Percentiles rank a stretch among this genome's conserved stretches.
Conservation (phyloP, 1,140 invertebrate species). For the Tetramorium parvispinum region DNA sequence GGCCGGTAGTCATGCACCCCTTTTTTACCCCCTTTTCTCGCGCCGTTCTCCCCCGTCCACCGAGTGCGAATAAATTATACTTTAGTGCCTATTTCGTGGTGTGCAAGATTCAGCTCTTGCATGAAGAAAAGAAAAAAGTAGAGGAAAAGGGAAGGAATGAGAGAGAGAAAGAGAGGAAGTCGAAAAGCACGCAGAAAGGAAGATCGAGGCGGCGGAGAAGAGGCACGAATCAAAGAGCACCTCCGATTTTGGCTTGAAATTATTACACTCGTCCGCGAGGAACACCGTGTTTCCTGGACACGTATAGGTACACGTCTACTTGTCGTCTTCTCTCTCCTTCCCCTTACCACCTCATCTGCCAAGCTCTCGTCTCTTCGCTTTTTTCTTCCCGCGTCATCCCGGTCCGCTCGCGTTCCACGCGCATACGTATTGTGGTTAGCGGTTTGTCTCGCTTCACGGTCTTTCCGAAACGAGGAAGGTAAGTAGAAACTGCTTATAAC, state of each 20-base stretch:
- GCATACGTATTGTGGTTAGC: conserved; percentile 73
- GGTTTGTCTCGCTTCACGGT: conserved; percentile 75
- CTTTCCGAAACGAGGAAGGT: conserved; percentile 70
- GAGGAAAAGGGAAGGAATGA: neutral
- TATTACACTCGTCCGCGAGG: conserved; percentile 51
- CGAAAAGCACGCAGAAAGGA: conserved; percentile 4
- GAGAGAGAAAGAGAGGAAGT: conserved; percentile 8
- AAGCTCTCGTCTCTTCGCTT: neutral
- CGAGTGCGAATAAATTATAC: conserved; percentile 69
- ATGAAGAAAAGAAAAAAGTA: neutral
- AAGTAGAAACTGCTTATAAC: conserved; percentile 65
- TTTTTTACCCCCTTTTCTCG: conserved; percentile 31
- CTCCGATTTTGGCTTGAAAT: conserved; percentile 54
- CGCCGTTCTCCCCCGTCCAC: neutral
- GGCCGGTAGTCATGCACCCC: conserved; percentile 54
- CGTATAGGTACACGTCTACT: conserved; percentile 10
- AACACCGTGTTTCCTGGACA: conserved; percentile 40
- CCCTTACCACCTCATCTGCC: neutral
- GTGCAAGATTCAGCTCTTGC: conserved; percentile 25
- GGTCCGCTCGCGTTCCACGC: conserved; percentile 44
- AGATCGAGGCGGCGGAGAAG: neutral
- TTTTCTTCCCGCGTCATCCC: conserved; percentile 28
- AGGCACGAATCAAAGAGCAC: conserved; percentile 46
- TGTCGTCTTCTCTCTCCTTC: neutral
- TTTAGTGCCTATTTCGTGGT: conserved; percentile 66